Conservation (phyloP, 2,797 vertebrate species). For the Pangasius krempfi region DNA sequence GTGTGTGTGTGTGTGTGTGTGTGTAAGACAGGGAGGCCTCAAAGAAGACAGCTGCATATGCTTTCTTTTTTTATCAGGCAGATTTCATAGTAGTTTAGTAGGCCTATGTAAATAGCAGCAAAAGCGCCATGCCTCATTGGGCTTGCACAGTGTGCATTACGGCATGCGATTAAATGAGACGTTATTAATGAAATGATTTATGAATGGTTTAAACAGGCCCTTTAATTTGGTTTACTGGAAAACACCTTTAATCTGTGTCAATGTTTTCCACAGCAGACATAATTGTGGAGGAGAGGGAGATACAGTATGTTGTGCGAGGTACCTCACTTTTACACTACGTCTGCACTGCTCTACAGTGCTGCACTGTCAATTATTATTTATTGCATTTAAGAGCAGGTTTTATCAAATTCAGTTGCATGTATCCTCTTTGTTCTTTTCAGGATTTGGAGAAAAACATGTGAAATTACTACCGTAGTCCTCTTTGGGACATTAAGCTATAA, state of each 20-base stretch:
- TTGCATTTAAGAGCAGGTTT: background rate
- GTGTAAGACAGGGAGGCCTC: background rate
- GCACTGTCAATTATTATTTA: background rate
- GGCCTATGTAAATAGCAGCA: background rate
- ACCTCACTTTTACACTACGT: background rate
- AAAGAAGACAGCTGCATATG: background rate
- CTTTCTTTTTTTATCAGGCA: background rate
- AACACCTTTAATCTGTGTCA: conserved; percentile 22
- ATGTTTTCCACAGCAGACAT: background rate
- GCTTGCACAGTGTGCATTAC: background rate
- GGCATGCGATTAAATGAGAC: conserved; percentile 12
- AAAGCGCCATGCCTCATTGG: background rate
- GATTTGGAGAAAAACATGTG: too few relatives aligned
- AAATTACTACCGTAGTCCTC: too few relatives aligned
- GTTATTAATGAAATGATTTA: conserved; percentile 41
- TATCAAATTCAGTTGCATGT: background rate
- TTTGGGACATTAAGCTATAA: too few relatives aligned
- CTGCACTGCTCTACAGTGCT: background rate
- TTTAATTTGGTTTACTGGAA: conserved; percentile 24
- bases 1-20: background rate
- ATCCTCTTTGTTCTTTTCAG: too few relatives aligned
- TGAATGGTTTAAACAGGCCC: conserved; percentile 33
- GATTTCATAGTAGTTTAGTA: background rate
- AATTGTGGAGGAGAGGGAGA: background rate
- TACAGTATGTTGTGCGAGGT: background rate